phyloP scores from a whole-genome alignment of 2,888 invertebrate species.

The Chymomyza caudatula region DNA sequence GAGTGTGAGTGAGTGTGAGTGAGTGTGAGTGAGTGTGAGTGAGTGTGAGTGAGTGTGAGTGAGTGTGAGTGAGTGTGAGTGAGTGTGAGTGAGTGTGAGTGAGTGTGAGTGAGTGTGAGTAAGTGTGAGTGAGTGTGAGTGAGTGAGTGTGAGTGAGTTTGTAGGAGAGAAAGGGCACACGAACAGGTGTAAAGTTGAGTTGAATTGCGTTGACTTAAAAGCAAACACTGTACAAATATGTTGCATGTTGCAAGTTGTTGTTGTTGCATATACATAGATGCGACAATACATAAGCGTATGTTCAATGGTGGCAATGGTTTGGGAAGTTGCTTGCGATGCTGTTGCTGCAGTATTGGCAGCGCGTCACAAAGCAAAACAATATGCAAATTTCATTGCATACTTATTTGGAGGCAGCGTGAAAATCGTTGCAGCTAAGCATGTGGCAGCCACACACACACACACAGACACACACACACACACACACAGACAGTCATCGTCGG shows the following conservation, averaged over 20 bases:
- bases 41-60: not conserved
- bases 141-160: not conserved
- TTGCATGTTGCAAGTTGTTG: not conserved
- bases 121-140: not conserved
- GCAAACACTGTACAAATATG: too few species aligned
- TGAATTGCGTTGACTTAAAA: not conserved
- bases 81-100: not conserved
- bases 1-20: not conserved
- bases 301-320: too few species aligned
- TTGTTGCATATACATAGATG: slow-evolving; percentile 8
- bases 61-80: not conserved
- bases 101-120: not conserved
- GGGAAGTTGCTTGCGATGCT: slow-evolving; percentile 27
- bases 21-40: not conserved
- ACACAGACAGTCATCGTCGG: slow-evolving; percentile 17
- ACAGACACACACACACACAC: not conserved
- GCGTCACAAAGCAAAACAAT: slow-evolving; percentile 50
- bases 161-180: too few species aligned
- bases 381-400: slow-evolving; percentile 72
- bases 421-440: slow-evolving; percentile 67
- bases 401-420: slow-evolving; percentile 66
- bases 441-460: slow-evolving; percentile 23
- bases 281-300: not conserved
- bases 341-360: not conserved
- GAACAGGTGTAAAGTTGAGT: not conserved